These are phyloP conservation scores for Anorthoa munda DNA, from an alignment of 2,888 invertebrate genomes.

Conservation along the genomic window DNA sequence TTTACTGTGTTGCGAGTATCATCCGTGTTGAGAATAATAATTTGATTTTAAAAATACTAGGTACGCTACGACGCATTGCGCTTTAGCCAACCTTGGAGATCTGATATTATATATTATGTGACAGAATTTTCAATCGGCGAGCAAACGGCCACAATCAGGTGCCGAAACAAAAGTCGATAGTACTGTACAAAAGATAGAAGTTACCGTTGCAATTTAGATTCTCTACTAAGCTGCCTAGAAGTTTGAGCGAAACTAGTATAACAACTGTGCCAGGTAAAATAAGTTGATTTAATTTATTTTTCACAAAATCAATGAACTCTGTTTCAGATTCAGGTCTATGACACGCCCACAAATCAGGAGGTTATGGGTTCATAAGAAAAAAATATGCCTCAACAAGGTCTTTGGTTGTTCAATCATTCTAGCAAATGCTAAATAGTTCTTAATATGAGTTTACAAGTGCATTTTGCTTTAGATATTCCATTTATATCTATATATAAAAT, in stretches of 20 bases:
- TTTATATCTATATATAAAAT: too few species aligned
- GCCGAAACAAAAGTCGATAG: conserved; percentile 68
- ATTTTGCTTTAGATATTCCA: background rate
- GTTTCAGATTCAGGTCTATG: conserved; percentile 73
- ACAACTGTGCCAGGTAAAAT: conserved; percentile 81
- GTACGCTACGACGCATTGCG: background rate
- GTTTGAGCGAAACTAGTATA: conserved; percentile 77
- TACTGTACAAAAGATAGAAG: conserved; percentile 74
- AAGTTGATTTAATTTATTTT: background rate
- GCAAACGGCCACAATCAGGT: conserved; percentile 69
- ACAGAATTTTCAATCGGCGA: conserved; percentile 67
- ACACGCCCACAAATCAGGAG: conserved; percentile 61
- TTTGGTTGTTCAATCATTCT: background rate
- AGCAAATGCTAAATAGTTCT: too few species aligned
- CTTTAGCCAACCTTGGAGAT: background rate
- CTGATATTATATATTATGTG: conserved; percentile 46
- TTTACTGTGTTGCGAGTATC: background rate
- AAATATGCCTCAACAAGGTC: conserved; percentile 73
- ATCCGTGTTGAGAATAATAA: too few species aligned
- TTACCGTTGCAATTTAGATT: conserved; percentile 80
- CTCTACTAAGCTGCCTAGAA: conserved; percentile 74
- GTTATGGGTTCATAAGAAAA: conserved; percentile 66
- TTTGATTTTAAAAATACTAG: background rate
- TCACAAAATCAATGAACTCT: background rate
- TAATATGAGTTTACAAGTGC: background rate